Evolutionary conservation across 1,140 invertebrate genomes (phyloP).

Genomic region (Pachyrhynchus sulphureomaculatus): DNA sequence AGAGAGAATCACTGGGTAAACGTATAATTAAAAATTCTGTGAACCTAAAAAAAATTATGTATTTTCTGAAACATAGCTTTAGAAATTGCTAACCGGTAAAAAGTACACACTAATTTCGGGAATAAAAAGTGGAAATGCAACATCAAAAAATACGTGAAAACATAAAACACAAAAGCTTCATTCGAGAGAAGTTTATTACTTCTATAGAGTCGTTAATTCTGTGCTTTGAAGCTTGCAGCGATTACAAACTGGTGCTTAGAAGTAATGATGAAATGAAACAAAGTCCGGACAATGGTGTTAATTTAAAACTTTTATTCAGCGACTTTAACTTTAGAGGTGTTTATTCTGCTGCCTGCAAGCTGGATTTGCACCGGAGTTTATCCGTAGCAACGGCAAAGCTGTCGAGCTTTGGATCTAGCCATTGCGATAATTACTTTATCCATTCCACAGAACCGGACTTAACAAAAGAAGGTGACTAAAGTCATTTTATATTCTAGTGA

Average conservation of each 20-base stretch:
- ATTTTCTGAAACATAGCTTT: too few species aligned
- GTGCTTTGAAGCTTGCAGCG: background rate
- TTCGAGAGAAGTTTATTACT: constrained; percentile 3
- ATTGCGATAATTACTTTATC: constrained; percentile 25
- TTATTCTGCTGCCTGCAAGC: background rate
- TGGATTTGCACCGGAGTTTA: constrained; percentile 18
- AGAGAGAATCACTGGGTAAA: too few species aligned
- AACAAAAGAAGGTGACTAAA: too few species aligned
- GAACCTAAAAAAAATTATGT: too few species aligned
- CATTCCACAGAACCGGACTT: background rate
- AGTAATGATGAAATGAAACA: constrained; percentile 5
- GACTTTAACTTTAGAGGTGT: constrained; percentile 8
- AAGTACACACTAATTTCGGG: too few species aligned
- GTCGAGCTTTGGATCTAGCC: constrained; percentile 17
- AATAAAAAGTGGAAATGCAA: too few species aligned
- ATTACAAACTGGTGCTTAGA: constrained; percentile 1
- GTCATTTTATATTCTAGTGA: too few species aligned
- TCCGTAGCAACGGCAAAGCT: constrained; percentile 22
- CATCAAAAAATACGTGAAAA: background rate
- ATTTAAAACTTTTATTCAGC: constrained; percentile 21
- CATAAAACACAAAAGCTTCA: background rate
- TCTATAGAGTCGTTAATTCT: constrained; percentile 8
- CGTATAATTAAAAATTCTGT: too few species aligned
- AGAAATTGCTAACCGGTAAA: too few species aligned
- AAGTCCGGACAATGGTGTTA: constrained; percentile 3